Evolutionary conservation across 2,888 invertebrate genomes (phyloP), one percentile per base, ranked within the genome.

Genomic region (Lasioglossum vierecki): DNA sequence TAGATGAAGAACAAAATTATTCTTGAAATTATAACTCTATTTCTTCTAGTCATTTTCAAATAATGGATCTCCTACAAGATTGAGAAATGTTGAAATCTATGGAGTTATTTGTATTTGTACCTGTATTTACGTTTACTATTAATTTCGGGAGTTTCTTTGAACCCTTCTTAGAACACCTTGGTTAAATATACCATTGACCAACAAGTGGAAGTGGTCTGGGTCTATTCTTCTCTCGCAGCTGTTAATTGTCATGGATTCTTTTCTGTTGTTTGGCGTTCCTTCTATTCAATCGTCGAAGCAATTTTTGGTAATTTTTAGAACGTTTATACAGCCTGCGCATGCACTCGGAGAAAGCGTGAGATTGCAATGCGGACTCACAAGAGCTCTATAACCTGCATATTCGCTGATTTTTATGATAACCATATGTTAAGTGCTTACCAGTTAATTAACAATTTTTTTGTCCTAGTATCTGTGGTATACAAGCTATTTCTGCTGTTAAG

Each of bases 301-400:
- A 13, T 15, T 60, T 26, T 60, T 60, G 26, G 26, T 13, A 13
- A 60, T 60, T 5, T 13, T 26, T 60, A 1, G 26, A 60, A 26
- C 13, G 60, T 5, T 60, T 60, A 30, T 11, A 8, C 66, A 30
- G 30, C 30, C 35, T 66, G 11, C 60, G 26, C 26, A 4, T 30
- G 66, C 35, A 66, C 5, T 26, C 35, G 66, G 66, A 66, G 66
- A 66, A 66, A 66, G 66, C 66, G 66, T 66, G 30, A 18, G 66
- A 66, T 18, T 30, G 66, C 18, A 60, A 60, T 30, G 66, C 35
- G 30, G 15, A 30, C 8, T 18, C 30, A 1, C 8, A 26, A 11
- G 30, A 26, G 30, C 30, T 35, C 30, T 30, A 66, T 30, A 35
- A 18, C 0, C 66, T 30, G 66, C 35, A 18, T 66, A 66, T 30